Percentiles rank a stretch among this genome's conserved stretches.
Conservation (phyloP, 2,113 vertebrate species). For the Engraulis encrasicolus region DNA sequence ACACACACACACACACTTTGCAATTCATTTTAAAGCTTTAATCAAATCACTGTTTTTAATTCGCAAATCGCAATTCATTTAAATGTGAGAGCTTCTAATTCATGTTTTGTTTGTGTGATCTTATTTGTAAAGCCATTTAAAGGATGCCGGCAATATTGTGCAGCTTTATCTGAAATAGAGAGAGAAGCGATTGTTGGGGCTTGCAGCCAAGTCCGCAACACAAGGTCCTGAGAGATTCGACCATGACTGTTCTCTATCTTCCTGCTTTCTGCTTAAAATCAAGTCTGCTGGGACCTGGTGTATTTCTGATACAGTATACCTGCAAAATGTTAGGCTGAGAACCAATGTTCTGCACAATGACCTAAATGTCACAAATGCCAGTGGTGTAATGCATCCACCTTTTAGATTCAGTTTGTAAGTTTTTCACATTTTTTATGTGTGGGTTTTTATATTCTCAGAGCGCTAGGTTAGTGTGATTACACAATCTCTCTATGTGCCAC, state of each 20-base stretch:
- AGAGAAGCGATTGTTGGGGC: not conserved
- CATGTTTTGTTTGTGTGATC: not conserved
- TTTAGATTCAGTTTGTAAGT: too few relatives aligned
- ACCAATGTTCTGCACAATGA: not conserved
- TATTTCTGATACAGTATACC: not conserved
- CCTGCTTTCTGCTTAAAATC: not conserved
- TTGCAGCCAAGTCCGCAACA: not conserved
- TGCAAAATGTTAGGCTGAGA: not conserved
- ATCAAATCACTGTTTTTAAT: not conserved
- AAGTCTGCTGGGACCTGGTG: not conserved
- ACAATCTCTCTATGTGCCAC: too few relatives aligned
- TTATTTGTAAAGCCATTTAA: not conserved
- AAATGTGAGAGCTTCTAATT: not conserved
- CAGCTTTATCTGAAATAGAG: not conserved
- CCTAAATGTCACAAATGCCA: not conserved
- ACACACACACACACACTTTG: not conserved
- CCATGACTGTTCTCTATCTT: not conserved
- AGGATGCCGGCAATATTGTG: not conserved
- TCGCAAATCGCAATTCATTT: not conserved
- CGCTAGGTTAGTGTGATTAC: too few relatives aligned
- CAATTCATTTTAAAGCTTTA: not conserved
- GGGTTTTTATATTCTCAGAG: too few relatives aligned
- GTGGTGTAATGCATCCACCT: not conserved
- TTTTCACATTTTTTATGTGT: too few relatives aligned
- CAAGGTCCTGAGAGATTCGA: not conserved